Conservation (phyloP, 37 sponge, comb jelly and placozoan species). For the Beroe forskalii region DNA sequence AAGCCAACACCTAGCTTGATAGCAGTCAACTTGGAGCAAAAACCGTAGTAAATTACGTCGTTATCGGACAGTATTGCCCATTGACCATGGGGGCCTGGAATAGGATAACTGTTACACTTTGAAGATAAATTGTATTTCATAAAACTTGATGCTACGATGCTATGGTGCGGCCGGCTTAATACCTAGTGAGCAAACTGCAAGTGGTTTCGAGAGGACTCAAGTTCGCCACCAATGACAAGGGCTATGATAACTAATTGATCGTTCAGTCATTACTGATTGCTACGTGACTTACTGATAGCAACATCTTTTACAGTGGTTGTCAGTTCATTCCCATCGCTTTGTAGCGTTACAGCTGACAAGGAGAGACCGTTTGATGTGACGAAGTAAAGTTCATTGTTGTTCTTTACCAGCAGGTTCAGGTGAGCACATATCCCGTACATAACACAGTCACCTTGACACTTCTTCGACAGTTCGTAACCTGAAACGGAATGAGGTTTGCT, state of each 20-base stretch:
- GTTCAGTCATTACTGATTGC: no score
- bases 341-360: background rate
- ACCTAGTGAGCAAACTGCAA: no score
- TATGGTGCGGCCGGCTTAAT: no score
- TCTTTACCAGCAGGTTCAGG: background rate
- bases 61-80: background rate
- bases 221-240: no score
- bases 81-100: background rate
- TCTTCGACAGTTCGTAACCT: background rate
- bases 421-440: constrained; percentile 27
- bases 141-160: background rate
- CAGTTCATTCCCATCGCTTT: background rate
- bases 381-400: constrained; percentile 10
- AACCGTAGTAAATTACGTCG: background rate
- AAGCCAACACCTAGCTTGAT: background rate
- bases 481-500: no score
- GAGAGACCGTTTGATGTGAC: constrained; percentile 10
- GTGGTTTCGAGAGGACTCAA: no score
- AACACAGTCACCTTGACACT: background rate
- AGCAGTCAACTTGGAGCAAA: constrained; percentile 22
- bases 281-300: constrained; percentile 40
- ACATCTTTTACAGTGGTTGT: background rate
- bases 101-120: background rate
- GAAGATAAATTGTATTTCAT: background rate
- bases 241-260: no score